Evolutionary conservation across 2,113 vertebrate genomes (phyloP).

Genomic region (Dromaius novaehollandiae): DNA sequence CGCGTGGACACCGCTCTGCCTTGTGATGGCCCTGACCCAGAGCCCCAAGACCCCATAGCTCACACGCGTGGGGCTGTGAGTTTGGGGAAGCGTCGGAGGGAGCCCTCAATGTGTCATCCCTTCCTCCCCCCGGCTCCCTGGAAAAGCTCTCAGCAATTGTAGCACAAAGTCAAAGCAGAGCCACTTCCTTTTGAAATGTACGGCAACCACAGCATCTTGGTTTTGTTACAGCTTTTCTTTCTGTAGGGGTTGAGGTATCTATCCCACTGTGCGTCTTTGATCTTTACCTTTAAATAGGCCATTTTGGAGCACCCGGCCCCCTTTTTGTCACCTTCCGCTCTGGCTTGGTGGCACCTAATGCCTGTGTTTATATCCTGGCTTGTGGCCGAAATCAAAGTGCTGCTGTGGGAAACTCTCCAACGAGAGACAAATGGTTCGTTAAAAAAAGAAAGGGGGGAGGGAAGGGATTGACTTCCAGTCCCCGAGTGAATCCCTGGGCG

Average conservation of each 20-base stretch:
- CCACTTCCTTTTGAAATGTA: background rate
- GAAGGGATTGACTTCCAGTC: background rate
- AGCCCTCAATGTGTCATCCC: background rate
- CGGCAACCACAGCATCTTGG: background rate
- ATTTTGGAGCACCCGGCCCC: background rate
- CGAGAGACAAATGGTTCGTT: background rate
- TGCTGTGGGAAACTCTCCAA: conserved; percentile 6
- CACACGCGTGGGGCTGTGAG: background rate
- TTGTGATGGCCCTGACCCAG: too few species aligned
- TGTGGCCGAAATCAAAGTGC: conserved; percentile 30
- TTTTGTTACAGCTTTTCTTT: background rate
- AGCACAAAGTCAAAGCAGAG: conserved; percentile 32
- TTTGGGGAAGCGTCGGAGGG: background rate
- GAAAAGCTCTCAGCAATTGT: background rate
- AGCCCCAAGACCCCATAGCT: too few species aligned
- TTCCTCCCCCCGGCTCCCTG: background rate
- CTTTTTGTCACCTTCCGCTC: conserved; percentile 22
- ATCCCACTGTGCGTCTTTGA: conserved; percentile 3
- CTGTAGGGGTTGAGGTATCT: background rate
- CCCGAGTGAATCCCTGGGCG: background rate
- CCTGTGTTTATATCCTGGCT: background rate
- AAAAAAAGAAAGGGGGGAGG: background rate
- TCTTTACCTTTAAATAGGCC: conserved; percentile 17
- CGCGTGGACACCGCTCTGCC: too few species aligned
- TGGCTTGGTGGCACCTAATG: background rate